A percentile compares a stretch with the other conserved stretches of the same genome.
Evolutionary conservation across 2,888 invertebrate species (phyloP).

Genomic region (Harmothoe impar): DNA sequence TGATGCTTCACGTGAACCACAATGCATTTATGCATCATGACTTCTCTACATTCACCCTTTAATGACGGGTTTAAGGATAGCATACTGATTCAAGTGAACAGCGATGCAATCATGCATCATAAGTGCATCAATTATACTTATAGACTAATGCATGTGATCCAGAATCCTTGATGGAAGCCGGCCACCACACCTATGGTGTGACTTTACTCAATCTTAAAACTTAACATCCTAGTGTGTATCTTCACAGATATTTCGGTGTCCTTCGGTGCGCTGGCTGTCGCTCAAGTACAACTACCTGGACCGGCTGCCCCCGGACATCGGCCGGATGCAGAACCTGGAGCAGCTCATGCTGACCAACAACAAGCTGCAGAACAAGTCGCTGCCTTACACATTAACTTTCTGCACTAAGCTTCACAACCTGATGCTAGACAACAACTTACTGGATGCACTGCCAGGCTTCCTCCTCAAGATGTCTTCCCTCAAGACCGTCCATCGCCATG

Average conservation of each 20-base stretch:
- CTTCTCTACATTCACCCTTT: too few species aligned
- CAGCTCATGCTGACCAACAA: slow-evolving; percentile 84
- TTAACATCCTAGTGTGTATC: not conserved
- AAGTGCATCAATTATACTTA: too few species aligned
- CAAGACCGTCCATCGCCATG: slow-evolving; percentile 84
- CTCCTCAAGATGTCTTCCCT: slow-evolving; percentile 83
- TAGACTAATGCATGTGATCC: too few species aligned
- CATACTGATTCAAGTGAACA: too few species aligned
- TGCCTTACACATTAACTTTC: slow-evolving; percentile 84
- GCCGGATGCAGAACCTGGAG: slow-evolving; percentile 83
- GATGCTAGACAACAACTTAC: slow-evolving; percentile 84
- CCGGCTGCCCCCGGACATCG: slow-evolving; percentile 83
- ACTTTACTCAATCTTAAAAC: too few species aligned
- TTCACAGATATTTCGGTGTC: slow-evolving; percentile 84
- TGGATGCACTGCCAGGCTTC: slow-evolving; percentile 84
- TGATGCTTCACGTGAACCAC: too few species aligned
- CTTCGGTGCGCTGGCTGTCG: slow-evolving; percentile 83
- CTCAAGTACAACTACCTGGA: slow-evolving; percentile 84
- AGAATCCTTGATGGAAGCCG: too few species aligned
- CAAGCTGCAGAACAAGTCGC: slow-evolving; percentile 83
- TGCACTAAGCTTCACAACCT: slow-evolving; percentile 82
- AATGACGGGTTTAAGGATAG: too few species aligned
- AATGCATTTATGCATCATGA: too few species aligned
- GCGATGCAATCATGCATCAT: too few species aligned
- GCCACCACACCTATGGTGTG: too few species aligned